Evolutionary conservation across 2,888 invertebrate genomes (phyloP).

Genomic region (Ernsta delagoae): DNA sequence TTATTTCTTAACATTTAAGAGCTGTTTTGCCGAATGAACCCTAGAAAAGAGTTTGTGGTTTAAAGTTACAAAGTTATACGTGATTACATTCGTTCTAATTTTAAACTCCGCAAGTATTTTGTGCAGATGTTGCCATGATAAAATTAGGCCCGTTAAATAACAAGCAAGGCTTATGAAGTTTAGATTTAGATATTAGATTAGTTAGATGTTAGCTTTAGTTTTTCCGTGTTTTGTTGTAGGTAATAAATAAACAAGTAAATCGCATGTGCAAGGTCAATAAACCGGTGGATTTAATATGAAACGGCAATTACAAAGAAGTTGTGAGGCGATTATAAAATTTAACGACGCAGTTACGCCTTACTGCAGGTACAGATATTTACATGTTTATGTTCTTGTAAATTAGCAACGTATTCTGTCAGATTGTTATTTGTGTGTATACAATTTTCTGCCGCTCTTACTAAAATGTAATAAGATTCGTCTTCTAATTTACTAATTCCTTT

Average conservation of each 20-base stretch:
- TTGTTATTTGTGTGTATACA: not conserved
- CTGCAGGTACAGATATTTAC: constrained; percentile 7
- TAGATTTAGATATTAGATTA: no score
- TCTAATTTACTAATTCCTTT: not conserved
- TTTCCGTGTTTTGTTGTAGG: no score
- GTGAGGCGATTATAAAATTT: constrained; percentile 16
- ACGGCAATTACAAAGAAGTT: constrained; percentile 18
- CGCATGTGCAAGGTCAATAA: constrained; percentile 20
- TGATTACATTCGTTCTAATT: no score
- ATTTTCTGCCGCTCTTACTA: not conserved
- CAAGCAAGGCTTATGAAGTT: no score
- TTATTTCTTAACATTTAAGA: not conserved
- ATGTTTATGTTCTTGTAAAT: constrained; percentile 1
- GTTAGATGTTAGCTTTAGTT: no score
- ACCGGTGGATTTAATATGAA: constrained; percentile 23
- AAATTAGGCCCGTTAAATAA: no score
- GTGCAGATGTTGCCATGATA: no score
- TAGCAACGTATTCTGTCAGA: constrained; percentile 1
- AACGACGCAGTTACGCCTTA: constrained; percentile 13
- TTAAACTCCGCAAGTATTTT: no score
- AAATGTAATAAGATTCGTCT: not conserved
- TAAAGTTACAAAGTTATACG: no score
- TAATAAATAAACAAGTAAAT: constrained; percentile 1
- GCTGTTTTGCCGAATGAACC: no score
- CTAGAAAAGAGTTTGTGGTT: no score